These are phyloP conservation scores for Corvus moneduloides DNA, from an alignment of 2,113 vertebrate genomes.

Conservation along the genomic window DNA sequence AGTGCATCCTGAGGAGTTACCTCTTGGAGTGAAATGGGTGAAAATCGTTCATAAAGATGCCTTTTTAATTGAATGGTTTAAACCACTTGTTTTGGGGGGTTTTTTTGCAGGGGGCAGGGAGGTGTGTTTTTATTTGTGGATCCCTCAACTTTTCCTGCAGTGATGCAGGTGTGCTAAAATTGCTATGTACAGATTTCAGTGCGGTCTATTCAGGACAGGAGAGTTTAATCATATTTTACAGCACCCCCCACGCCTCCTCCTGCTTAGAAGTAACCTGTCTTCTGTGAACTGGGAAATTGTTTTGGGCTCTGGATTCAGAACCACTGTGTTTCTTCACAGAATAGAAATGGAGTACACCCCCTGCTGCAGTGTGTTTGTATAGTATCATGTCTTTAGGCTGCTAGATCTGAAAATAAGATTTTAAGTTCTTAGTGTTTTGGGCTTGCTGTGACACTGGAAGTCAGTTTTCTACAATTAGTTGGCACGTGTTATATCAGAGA, in stretches of 20 bases:
- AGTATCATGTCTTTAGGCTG: not conserved
- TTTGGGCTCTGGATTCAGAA: not conserved
- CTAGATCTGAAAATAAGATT: not conserved
- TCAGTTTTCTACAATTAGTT: not conserved
- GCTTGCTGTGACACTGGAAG: not conserved
- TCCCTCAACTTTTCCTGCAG: not conserved
- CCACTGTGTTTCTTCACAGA: not conserved
- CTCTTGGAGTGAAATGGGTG: not conserved
- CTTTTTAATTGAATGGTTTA: not conserved
- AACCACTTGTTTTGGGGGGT: not conserved
- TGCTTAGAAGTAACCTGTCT: not conserved
- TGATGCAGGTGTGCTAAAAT: not conserved
- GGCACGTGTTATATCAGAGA: rapidly evolving
- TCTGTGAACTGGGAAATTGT: not conserved
- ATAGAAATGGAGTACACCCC: not conserved
- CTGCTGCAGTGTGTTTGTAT: not conserved
- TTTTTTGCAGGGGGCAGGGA: rapidly evolving
- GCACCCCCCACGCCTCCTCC: rapidly evolving
- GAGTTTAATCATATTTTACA: not conserved
- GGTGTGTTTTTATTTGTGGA: not conserved
- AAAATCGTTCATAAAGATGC: not conserved
- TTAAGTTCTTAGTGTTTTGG: not conserved
- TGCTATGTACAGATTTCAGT: rapidly evolving
- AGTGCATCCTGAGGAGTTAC: not conserved
- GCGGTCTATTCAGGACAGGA: not conserved